Percentiles rank a stretch among this genome's conserved stretches.
Conservation (phyloP, 2,888 invertebrate species). For the Eupithecia pulchellata region DNA sequence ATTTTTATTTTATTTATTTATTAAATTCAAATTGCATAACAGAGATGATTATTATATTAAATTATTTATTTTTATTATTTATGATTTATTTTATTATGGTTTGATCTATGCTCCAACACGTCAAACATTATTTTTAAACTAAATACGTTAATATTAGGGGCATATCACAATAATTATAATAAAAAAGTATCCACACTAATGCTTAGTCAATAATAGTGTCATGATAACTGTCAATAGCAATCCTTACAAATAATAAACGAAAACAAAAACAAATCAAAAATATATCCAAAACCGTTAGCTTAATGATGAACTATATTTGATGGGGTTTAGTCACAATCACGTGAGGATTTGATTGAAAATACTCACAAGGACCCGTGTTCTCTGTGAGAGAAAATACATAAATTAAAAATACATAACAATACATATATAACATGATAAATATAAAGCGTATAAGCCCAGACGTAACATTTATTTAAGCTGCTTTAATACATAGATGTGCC, state of each 20-base stretch:
- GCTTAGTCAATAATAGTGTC: not conserved
- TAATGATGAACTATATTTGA: conserved; percentile 34
- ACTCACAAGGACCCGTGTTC: conserved; percentile 83
- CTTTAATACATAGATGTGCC: not conserved
- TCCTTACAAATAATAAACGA: not conserved
- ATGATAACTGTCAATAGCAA: too few relatives aligned
- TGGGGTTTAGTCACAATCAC: conserved; percentile 55
- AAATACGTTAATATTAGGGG: too few relatives aligned
- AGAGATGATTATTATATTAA: too few relatives aligned
- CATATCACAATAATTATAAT: too few relatives aligned
- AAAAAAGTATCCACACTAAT: too few relatives aligned
- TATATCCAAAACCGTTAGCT: not conserved
- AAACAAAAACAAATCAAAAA: not conserved
- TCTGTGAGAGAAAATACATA: conserved; percentile 80
- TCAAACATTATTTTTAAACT: too few relatives aligned
- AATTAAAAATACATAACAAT: conserved; percentile 53
- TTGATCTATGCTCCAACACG: too few relatives aligned
- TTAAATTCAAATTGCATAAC: too few relatives aligned
- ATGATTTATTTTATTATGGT: too few relatives aligned
- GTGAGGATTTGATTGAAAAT: conserved; percentile 49
- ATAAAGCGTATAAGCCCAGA: conserved; percentile 29
- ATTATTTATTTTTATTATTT: too few relatives aligned
- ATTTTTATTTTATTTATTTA: too few relatives aligned
- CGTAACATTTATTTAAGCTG: conserved; percentile 6
- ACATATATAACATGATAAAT: conserved; percentile 21